Percentiles rank a stretch among this genome's conserved stretches.
Conservation (phyloP, 2,113 vertebrate genomes). For the Nyctereutes procyonoides region DNA sequence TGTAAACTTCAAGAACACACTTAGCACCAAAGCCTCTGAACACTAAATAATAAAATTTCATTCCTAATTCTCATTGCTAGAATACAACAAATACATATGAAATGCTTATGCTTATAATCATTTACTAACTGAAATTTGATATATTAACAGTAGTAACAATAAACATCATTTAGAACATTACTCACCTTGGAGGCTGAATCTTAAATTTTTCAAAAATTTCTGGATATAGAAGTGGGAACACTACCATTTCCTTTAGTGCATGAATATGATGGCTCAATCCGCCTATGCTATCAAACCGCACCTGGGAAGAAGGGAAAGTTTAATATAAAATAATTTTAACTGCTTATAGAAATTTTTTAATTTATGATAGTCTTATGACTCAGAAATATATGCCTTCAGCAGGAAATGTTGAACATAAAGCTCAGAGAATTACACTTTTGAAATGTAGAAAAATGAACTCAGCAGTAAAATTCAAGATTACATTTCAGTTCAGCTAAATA, state of each 20-base stretch:
- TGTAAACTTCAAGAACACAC: constrained; percentile 32
- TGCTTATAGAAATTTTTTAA: background rate
- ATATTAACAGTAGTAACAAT: constrained; percentile 40
- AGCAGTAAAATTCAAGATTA: constrained; percentile 50
- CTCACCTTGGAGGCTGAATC: constrained; percentile 98
- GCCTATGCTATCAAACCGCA: constrained; percentile 96
- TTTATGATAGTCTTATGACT: constrained; percentile 24
- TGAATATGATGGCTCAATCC: constrained; percentile 97
- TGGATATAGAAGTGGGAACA: constrained; percentile 98
- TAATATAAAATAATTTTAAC: constrained; percentile 56
- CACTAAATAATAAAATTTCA: constrained; percentile 29
- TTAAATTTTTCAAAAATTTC: constrained; percentile 99
- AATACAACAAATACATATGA: constrained; percentile 33
- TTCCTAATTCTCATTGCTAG: constrained; percentile 50
- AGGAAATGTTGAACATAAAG: background rate
- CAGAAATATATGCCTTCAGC: constrained; percentile 43
- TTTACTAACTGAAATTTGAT: constrained; percentile 48
- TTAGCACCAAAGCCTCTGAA: background rate
- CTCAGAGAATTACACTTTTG: background rate
- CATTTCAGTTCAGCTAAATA: constrained; percentile 2
- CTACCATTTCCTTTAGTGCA: constrained; percentile 99
- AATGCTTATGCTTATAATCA: constrained; percentile 35
- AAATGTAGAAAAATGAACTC: constrained; percentile 35
- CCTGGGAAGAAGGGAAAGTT: constrained; percentile 80
- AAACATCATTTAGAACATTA: constrained; percentile 32